Evolutionary conservation across 2,888 invertebrate genomes (phyloP).

Genomic region (Dendrolimus houi): DNA sequence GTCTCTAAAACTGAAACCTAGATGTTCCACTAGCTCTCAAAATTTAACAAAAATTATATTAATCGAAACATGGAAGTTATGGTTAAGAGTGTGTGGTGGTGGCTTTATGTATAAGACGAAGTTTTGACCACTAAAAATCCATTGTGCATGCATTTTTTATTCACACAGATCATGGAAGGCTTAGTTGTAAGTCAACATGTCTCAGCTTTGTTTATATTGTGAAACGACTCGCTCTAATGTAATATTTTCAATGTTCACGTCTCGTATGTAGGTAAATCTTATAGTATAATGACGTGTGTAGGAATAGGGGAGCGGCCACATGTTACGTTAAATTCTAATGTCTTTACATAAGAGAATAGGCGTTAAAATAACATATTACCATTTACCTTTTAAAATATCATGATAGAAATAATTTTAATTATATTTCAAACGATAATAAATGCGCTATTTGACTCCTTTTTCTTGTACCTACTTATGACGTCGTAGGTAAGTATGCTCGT

Average conservation of each 20-base stretch:
- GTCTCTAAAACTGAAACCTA: slow-evolving; percentile 30
- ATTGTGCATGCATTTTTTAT: slow-evolving; percentile 67
- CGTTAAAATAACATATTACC: no score
- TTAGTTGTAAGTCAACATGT: slow-evolving; percentile 51
- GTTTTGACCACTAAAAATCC: slow-evolving; percentile 53
- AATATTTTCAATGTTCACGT: not conserved
- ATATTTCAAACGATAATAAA: no score
- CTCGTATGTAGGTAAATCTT: no score
- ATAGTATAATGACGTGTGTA: no score
- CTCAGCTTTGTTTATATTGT: slow-evolving; percentile 49
- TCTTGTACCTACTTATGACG: no score
- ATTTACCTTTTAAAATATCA: no score
- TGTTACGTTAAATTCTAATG: no score
- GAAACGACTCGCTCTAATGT: slow-evolving; percentile 30
- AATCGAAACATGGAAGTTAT: slow-evolving; percentile 63
- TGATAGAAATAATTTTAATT: no score
- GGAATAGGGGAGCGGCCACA: no score
- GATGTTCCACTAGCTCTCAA: slow-evolving; percentile 45
- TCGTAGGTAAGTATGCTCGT: no score
- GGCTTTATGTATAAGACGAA: slow-evolving; percentile 54
- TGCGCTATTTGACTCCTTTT: no score
- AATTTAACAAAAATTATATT: slow-evolving; percentile 55
- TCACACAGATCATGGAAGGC: slow-evolving; percentile 62
- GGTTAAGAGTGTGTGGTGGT: slow-evolving; percentile 77
- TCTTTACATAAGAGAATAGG: no score